phyloP scores from a whole-genome alignment of 2,797 vertebrate species.

The Mionectes olivaceus region DNA sequence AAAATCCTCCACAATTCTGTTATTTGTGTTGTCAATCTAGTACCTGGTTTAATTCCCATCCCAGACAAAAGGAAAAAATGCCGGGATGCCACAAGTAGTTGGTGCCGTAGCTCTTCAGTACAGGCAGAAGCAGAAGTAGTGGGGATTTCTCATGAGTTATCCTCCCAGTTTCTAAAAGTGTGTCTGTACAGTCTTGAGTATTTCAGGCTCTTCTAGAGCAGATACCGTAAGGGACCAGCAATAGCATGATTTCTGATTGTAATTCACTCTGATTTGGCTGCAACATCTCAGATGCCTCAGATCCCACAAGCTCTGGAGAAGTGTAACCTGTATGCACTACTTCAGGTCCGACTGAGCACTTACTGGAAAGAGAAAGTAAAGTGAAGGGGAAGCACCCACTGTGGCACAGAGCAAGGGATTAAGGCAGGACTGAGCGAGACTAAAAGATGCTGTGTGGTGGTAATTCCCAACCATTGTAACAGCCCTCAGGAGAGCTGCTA shows the following conservation, averaged over 20 bases:
- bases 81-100: background rate
- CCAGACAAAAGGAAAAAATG: slow-evolving; percentile 13
- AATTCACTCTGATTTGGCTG: background rate
- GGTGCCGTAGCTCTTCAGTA: background rate
- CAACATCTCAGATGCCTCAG: background rate
- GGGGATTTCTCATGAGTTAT: background rate
- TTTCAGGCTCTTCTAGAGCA: background rate
- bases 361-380: background rate
- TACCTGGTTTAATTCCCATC: background rate
- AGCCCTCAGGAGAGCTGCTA: background rate
- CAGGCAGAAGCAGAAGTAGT: slow-evolving; percentile 33
- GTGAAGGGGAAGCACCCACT: background rate
- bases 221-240: background rate
- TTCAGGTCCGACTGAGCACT: background rate
- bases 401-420: background rate
- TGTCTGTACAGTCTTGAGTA: background rate
- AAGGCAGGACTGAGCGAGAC: background rate
- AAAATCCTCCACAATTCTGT: background rate
- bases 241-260: background rate
- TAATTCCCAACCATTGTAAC: background rate
- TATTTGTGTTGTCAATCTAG: background rate
- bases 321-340: background rate
- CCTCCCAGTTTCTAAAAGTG: background rate
- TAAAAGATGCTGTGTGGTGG: background rate
- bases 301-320: background rate